Conservation (phyloP, 2,113 vertebrate genomes). For the Lepidothrix coronata region DNA sequence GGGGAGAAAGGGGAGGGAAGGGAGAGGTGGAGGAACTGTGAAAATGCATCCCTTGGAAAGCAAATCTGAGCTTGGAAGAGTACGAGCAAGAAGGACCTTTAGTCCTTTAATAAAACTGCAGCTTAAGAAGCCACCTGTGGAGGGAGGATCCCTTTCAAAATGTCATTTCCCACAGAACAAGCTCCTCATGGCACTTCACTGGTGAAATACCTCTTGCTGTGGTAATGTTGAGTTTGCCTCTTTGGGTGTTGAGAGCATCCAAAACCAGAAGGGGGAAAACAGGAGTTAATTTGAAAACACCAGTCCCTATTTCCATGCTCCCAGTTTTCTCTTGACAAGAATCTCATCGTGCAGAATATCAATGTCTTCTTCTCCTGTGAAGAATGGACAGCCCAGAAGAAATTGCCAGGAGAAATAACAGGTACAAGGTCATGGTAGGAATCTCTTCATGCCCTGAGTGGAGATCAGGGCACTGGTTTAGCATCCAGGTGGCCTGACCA, state of each 20-base stretch:
- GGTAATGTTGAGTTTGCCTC: background rate
- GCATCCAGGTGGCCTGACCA: background rate
- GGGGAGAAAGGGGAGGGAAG: background rate
- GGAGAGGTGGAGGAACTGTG: background rate
- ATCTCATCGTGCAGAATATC: background rate
- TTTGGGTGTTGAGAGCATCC: background rate
- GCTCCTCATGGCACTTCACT: background rate
- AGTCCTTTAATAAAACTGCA: background rate
- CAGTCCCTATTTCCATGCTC: background rate
- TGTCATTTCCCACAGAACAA: background rate
- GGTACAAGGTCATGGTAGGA: background rate
- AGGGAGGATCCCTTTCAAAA: background rate
- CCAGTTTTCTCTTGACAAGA: background rate
- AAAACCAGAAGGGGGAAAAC: background rate
- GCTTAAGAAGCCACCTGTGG: fast-evolving
- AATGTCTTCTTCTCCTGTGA: background rate
- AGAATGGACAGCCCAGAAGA: background rate
- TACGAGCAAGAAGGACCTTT: background rate
- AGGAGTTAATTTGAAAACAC: background rate
- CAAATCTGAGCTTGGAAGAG: background rate
- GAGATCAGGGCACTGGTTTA: background rate
- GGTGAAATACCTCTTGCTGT: background rate
- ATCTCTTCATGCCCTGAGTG: background rate
- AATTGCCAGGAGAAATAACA: background rate
- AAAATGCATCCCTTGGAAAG: background rate